Base-by-base conservation (phyloP, 2,113 vertebrate genomes). In the Acanthochromis polyacanthus region DNA sequence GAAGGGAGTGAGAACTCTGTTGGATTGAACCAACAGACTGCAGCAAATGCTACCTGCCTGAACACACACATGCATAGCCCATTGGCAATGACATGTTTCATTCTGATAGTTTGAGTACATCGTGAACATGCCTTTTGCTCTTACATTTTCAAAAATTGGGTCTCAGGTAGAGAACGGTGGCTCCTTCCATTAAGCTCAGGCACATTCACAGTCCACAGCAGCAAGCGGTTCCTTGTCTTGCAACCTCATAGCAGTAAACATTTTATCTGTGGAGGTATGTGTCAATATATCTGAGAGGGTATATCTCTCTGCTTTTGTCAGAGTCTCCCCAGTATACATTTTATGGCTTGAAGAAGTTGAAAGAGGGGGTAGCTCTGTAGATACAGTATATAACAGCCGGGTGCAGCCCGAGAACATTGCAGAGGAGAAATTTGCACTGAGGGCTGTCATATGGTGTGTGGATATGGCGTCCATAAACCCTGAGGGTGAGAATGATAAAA, bases 391-490 rank as follows among this genome's bases (percentile, higher is more conserved):
- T 61, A 77, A 80, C 56, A 60, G 40, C 20, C 22, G 40, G 65
- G 38, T 78, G 75, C 67, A 46, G 71, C 67, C 45, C 76, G 45
- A 63, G 52, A 36, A 80, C 78, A 81, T 72, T 81, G 71, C 36
- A 60, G 68, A 73, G 66, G 58, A 80, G 53, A 68, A 59, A 82
- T 60, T 76, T 62, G 15, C 59, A 73, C 73, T 62, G 76, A 82
- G 78, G 52, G 75, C 66, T 89, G 84, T 89, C 83, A 84, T 91
- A 80, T 88, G 83, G 85, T 57, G 77, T 63, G 80, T 74, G 78
- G 78, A 81, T 78, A 72, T 52, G 64, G 50, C 28, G 38, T 77
- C 76, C 78, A 87, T 85, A 80, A 88, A 90, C 78, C 81, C 85
- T 59, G 20, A 67, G 81, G 87, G 77, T 69, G 72, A 56, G 64